Base-by-base conservation (phyloP, 2,888 invertebrate species). In the Cosmopolites sordidus region DNA sequence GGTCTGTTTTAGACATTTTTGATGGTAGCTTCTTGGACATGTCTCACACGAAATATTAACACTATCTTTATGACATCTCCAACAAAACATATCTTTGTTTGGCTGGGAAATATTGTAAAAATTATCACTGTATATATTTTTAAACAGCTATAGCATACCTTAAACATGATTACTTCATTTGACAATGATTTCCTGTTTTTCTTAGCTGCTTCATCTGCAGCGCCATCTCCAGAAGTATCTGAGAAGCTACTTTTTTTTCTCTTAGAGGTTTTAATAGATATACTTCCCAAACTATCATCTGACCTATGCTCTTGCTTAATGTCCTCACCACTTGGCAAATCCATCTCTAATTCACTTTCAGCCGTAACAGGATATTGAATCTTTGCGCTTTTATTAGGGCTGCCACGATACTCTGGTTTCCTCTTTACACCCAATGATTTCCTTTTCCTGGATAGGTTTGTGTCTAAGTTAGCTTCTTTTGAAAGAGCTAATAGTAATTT, bases 1-100 rank as follows among this genome's bases (percentile, higher is more conserved):
- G 1, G 76, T 74, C 27, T 75, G 72, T 53, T 76, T 78, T 8
- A 87, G 79, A 73, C 96, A 96, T 68, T 83, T 86, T 11, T 78
- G 77, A 75, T 96, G 96, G 76, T 83, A 95, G 1, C 88, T 84
- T 17, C 95, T 79, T 1, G 90, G 88, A 71, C 96, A 96, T 15
- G 87, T 84, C 22, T 87, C 86, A 71, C 95, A 95, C 5, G 78
- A 75, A 64, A 83, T 73, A 12, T 80, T 81, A 1, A 78, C 76
- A 1, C 78, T 78, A 41, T 85, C 84, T 67, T 85, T 84, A 68
- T 94, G 92, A 66, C 96, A 96, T 58, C 89, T 78, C 94, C 95
- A 97, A 73, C 96, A 97, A 72, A 86, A 95, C 12, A 81, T 78
- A 72, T 93, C 92, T 68, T 79, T 78, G 16, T 79, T 76, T 38